These are phyloP conservation scores for Labeo catla DNA, from an alignment of 2,113 vertebrate species.

Conservation along the genomic window DNA sequence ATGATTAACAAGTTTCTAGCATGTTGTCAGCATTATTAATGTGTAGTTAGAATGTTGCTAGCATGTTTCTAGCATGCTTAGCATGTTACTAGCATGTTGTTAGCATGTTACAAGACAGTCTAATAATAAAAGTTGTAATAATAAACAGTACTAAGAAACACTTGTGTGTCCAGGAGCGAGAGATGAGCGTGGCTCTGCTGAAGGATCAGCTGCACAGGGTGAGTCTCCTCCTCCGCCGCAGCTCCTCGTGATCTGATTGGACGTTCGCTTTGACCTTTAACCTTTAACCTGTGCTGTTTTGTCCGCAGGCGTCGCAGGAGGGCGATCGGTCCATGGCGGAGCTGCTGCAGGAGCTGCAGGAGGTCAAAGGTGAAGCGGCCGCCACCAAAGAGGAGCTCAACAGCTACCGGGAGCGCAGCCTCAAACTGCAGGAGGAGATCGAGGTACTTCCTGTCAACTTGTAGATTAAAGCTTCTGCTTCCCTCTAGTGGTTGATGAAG, in stretches of 20 bases:
- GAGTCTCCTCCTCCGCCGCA: constrained; percentile 58
- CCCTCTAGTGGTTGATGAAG: not conserved
- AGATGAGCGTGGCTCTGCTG: constrained; percentile 78
- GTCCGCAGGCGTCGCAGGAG: constrained; percentile 62
- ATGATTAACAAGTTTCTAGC: too few species aligned
- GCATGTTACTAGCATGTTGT: too few species aligned
- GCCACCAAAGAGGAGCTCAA: constrained; percentile 81
- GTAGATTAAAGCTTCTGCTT: not conserved
- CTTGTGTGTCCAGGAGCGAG: constrained; percentile 79
- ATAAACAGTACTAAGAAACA: too few species aligned
- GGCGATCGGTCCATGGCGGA: constrained; percentile 40
- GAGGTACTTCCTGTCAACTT: not conserved
- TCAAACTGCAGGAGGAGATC: constrained; percentile 2
- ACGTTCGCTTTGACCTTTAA: constrained; percentile 10
- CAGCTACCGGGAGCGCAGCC: not conserved
- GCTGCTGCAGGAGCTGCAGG: constrained; percentile 73
- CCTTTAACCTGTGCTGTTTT: not conserved
- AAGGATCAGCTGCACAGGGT: constrained; percentile 81
- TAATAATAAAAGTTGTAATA: too few species aligned
- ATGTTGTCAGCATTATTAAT: too few species aligned
- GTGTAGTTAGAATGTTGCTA: too few species aligned
- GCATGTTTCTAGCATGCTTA: too few species aligned
- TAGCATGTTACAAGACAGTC: too few species aligned
- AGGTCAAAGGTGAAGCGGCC: constrained; percentile 69
- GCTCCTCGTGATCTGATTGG: not conserved